phyloP scores from a whole-genome alignment of 2,888 invertebrate genomes.

The Cephus rjabovi region DNA sequence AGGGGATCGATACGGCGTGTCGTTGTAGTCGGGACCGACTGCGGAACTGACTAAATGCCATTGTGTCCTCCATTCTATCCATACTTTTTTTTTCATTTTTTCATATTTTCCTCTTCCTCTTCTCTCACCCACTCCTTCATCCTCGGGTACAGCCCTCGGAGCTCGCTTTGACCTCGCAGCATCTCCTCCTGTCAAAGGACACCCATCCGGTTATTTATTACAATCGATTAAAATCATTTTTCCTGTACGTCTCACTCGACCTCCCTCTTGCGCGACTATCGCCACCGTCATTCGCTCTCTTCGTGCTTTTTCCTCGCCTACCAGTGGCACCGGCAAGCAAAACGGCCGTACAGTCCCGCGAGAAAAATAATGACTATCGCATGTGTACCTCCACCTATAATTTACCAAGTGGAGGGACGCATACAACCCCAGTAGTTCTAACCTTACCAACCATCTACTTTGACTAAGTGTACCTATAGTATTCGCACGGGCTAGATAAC shows the following conservation, averaged over 20 bases:
- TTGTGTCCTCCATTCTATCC: not conserved
- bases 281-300: not conserved
- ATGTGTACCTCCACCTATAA: slow-evolving; percentile 39
- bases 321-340: not conserved
- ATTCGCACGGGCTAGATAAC: not conserved
- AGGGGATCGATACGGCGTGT: slow-evolving; percentile 31
- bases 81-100: not conserved
- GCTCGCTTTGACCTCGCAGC: not conserved
- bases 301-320: not conserved
- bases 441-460: not conserved
- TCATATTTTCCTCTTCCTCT: not conserved
- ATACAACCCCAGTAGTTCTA: not conserved
- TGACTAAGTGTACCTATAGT: not conserved
- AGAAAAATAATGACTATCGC: slow-evolving; percentile 36
- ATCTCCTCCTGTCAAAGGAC: not conserved
- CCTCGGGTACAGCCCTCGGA: not conserved
- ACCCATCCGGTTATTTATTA: not conserved
- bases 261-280: too few relatives aligned
- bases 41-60: not conserved
- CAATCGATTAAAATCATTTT: not conserved
- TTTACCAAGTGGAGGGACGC: slow-evolving; percentile 30
- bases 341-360: slow-evolving; percentile 1
- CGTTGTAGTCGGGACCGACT: not conserved
- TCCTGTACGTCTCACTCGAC: not conserved
- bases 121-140: not conserved